Evolutionary conservation across 2,797 vertebrate species (phyloP).

Genomic region (Trematomus bernacchii): DNA sequence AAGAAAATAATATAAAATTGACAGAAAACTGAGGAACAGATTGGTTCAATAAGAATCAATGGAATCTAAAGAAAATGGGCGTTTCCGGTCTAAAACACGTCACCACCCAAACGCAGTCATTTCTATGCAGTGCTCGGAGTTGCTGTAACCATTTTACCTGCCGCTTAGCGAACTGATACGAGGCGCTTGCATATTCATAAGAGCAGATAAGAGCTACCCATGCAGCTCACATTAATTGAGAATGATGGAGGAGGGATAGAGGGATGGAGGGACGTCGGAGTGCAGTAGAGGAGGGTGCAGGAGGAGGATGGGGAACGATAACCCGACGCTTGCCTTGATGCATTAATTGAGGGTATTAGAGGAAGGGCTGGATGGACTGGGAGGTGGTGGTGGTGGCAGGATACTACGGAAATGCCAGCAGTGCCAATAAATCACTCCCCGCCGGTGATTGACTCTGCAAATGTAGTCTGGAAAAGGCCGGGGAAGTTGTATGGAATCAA

Average conservation of each 20-base stretch:
- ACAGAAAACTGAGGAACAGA: background rate
- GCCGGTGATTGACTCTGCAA: constrained; percentile 78
- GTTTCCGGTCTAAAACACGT: constrained; percentile 31
- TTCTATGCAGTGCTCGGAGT: constrained; percentile 57
- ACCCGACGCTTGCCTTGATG: constrained; percentile 79
- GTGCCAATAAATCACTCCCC: constrained; percentile 78
- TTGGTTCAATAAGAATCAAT: background rate
- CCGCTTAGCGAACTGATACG: constrained; percentile 68
- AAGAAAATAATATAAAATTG: background rate
- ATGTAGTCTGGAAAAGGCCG: constrained; percentile 66
- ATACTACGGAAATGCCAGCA: constrained; percentile 74
- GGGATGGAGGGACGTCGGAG: constrained; percentile 66
- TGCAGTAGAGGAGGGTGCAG: constrained; percentile 59
- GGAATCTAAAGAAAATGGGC: constrained; percentile 27
- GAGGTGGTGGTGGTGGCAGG: constrained; percentile 46
- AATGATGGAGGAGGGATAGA: constrained; percentile 81
- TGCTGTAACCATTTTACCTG: constrained; percentile 69
- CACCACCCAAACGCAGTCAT: constrained; percentile 43
- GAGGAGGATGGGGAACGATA: constrained; percentile 72
- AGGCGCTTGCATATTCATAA: constrained; percentile 84
- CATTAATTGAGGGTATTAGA: constrained; percentile 85
- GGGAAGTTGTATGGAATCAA: constrained; percentile 72
- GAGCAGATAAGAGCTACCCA: constrained; percentile 82
- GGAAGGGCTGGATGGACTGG: constrained; percentile 69
- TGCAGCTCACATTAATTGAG: constrained; percentile 83